Conservation (phyloP, 2,888 invertebrate genomes). For the Rotaria socialis region DNA sequence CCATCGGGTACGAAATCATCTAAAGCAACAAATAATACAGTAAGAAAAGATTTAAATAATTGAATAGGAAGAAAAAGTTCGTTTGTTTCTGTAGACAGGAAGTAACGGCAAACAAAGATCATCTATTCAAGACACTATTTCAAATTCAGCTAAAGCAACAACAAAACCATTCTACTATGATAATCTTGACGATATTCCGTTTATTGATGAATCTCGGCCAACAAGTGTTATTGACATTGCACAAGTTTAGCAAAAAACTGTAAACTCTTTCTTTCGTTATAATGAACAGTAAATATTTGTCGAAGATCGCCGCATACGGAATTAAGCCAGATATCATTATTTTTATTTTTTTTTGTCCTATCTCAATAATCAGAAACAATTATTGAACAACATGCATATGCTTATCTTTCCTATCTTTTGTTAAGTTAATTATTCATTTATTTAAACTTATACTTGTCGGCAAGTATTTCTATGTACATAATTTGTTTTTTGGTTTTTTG, state of each 20-base stretch:
- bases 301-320: background rate
- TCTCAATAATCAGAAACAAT: background rate
- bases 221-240: slow-evolving; percentile 27
- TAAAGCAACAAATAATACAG: background rate
- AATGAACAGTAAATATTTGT: background rate
- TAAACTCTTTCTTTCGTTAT: background rate
- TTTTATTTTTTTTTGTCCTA: background rate
- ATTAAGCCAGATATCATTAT: background rate
- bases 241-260: background rate
- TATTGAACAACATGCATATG: background rate
- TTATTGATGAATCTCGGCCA: slow-evolving; percentile 25
- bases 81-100: background rate
- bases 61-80: background rate
- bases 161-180: background rate
- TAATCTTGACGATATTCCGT: slow-evolving; percentile 31
- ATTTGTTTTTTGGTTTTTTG: background rate
- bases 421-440: slow-evolving; percentile 15
- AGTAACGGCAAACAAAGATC: background rate
- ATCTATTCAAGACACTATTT: background rate
- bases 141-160: background rate
- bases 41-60: background rate
- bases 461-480: slow-evolving; percentile 1
- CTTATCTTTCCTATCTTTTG: background rate
- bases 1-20: background rate
- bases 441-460: background rate